Evolutionary conservation across 2,888 invertebrate species (phyloP).

Genomic region (Sinotaia quadrata): DNA sequence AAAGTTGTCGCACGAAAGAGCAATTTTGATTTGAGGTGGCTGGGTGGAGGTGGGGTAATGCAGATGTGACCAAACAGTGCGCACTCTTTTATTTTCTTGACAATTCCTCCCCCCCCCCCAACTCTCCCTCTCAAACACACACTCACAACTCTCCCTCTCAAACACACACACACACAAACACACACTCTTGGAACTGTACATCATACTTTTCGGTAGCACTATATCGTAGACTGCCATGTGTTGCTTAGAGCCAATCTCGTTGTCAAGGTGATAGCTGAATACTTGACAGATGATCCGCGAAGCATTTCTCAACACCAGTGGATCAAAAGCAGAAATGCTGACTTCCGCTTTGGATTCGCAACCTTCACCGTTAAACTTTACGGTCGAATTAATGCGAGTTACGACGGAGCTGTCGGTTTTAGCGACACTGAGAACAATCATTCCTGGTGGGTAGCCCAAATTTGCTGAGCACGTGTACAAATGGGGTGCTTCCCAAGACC

Average conservation of each 20-base stretch:
- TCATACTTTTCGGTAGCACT: neutral
- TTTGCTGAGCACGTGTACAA: slow-evolving; percentile 23
- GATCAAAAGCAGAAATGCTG: slow-evolving; percentile 3
- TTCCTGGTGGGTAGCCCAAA: slow-evolving; percentile 29
- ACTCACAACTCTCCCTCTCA: neutral
- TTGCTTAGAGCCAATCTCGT: neutral
- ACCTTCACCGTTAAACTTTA: neutral
- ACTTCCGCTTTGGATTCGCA: neutral
- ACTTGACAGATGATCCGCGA: neutral
- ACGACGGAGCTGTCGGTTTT: neutral
- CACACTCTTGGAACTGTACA: neutral
- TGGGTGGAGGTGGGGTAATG: too few species aligned
- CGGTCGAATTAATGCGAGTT: neutral
- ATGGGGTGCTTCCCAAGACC: slow-evolving; percentile 19
- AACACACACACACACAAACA: neutral
- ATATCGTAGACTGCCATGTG: neutral
- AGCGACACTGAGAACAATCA: slow-evolving; percentile 10
- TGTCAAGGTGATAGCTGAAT: neutral
- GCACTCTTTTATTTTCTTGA: neutral
- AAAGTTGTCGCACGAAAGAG: too few species aligned
- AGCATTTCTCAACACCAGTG: neutral
- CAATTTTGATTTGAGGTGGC: too few species aligned
- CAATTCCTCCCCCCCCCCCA: neutral
- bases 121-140: neutral
- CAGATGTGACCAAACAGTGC: too few species aligned